These are phyloP conservation scores for Vanacampus margaritifer DNA, from an alignment of 2,113 vertebrate species.

Conservation along the genomic window DNA sequence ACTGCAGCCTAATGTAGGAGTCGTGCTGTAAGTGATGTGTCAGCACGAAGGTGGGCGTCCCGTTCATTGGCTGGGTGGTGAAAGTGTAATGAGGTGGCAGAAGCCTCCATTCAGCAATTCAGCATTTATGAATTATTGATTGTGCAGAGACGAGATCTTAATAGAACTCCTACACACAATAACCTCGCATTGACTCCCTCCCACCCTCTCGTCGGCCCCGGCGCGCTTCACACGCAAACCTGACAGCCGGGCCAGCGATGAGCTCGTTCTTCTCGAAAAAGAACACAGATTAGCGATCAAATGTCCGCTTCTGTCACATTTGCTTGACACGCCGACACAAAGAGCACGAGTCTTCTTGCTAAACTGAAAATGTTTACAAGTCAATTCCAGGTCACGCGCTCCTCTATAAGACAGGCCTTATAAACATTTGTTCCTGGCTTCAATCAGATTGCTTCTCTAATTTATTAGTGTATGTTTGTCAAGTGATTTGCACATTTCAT, in stretches of 20 bases:
- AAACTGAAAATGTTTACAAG: slow-evolving; percentile 1
- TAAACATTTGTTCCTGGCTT: slow-evolving; percentile 3
- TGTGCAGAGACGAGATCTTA: slow-evolving; percentile 57
- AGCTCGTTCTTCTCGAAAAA: slow-evolving; percentile 3
- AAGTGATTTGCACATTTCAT: not conserved
- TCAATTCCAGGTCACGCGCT: not conserved
- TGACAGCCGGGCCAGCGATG: slow-evolving; percentile 6
- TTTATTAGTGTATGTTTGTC: not conserved
- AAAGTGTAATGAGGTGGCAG: slow-evolving; percentile 70
- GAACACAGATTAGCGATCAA: not conserved
- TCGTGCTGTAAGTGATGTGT: slow-evolving; percentile 52
- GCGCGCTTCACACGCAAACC: slow-evolving; percentile 35
- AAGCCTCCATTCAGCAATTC: slow-evolving; percentile 65
- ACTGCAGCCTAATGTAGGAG: slow-evolving; percentile 41
- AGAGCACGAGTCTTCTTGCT: not conserved
- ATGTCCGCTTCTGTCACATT: slow-evolving; percentile 1
- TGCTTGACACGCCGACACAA: not conserved
- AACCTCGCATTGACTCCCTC: slow-evolving; percentile 33
- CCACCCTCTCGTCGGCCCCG: not conserved
- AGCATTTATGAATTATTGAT: slow-evolving; percentile 70
- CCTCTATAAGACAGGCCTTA: not conserved
- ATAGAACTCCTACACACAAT: slow-evolving; percentile 64
- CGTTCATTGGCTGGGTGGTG: slow-evolving; percentile 48
- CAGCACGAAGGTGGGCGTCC: slow-evolving; percentile 56
- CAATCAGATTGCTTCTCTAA: not conserved